Evolutionary conservation across 2,113 vertebrate species (phyloP).

Genomic region (Oncorhynchus kisutch): DNA sequence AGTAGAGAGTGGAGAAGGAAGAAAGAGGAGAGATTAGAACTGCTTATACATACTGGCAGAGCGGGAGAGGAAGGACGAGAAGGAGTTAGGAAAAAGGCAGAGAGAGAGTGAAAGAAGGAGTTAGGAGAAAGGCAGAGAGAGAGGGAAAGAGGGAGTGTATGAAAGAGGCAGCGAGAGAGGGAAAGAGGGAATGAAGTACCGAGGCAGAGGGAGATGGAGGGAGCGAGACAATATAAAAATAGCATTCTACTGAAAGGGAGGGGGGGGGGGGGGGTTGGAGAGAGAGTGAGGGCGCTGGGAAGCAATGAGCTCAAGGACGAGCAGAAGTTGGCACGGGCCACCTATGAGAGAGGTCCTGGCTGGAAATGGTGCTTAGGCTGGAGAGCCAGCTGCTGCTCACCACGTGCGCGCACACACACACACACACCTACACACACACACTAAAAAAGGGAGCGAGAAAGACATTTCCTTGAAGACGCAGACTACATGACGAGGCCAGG

Average conservation of each 20-base stretch:
- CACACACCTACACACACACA: neutral
- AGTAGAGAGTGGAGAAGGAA: conserved; percentile 35
- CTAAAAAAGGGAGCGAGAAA: neutral
- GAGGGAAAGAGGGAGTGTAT: conserved; percentile 32
- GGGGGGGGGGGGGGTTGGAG: neutral
- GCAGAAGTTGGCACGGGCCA: conserved; percentile 26
- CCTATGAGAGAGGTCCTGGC: neutral
- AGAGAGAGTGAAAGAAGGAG: conserved; percentile 38
- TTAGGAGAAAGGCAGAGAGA: conserved; percentile 29
- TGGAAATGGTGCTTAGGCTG: neutral
- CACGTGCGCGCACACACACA: neutral
- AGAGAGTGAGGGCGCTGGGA: conserved; percentile 4
- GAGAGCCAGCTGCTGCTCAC: conserved; percentile 1
- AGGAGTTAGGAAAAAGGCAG: conserved; percentile 20
- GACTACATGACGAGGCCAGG: too few relatives aligned
- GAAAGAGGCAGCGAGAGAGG: conserved; percentile 22
- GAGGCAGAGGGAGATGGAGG: neutral
- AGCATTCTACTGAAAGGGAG: conserved; percentile 19
- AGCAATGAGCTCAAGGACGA: conserved; percentile 38
- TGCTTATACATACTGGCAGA: conserved; percentile 29
- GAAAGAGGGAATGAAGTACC: neutral
- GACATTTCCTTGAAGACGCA: neutral
- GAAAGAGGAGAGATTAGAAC: conserved; percentile 55
- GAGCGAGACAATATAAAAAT: conserved; percentile 32
- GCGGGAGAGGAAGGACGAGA: conserved; percentile 15